A percentile compares a stretch with the other conserved stretches of the same genome.
Conservation (phyloP, 2,797 vertebrate genomes). For the Sebastes nivosus region DNA sequence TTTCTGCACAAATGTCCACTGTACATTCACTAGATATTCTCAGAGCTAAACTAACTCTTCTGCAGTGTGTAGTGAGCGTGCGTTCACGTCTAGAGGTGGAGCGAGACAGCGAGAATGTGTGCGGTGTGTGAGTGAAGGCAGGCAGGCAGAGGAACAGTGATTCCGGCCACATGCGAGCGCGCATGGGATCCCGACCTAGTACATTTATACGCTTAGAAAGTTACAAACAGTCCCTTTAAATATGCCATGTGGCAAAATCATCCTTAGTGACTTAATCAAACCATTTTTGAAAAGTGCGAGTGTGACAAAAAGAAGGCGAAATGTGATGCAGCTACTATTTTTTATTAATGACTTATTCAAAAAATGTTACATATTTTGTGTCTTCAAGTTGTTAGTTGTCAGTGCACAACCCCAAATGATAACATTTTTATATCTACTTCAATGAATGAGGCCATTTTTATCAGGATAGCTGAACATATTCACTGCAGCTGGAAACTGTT, state of each 20-base stretch:
- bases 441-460: neutral
- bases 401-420: neutral
- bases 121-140: no score
- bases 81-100: no score
- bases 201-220: no score
- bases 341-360: neutral
- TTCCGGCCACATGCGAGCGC: no score
- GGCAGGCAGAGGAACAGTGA: no score
- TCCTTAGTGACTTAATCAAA: neutral
- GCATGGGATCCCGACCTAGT: no score
- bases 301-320: neutral
- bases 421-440: neutral
- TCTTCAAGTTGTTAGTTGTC: neutral
- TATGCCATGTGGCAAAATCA: neutral
- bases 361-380: neutral
- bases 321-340: neutral
- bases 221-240: neutral
- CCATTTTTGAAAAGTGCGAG: neutral
- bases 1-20: no score
- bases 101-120: no score
- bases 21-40: no score
- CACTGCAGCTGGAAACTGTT: conserved; percentile 9
- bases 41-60: no score
- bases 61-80: no score
- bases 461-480: neutral